These are phyloP conservation scores for Epicauta chinensis DNA, from an alignment of 1,140 invertebrate genomes.

Conservation along the genomic window DNA sequence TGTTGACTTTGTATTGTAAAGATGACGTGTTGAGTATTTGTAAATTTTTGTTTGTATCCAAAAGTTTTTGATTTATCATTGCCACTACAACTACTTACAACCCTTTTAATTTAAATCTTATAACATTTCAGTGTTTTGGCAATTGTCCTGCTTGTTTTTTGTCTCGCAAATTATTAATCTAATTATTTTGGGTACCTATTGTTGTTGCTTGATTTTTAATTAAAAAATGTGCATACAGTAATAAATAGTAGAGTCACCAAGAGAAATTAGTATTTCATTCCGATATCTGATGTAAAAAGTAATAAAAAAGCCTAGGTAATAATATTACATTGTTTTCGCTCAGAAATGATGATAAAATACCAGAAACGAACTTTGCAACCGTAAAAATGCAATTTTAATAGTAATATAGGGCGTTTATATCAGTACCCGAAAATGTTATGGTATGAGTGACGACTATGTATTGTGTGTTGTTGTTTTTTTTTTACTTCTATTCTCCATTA, in stretches of 20 bases:
- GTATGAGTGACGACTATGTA: not conserved
- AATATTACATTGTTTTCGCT: constrained; percentile 32
- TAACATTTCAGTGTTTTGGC: too few relatives aligned
- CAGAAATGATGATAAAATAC: constrained; percentile 32
- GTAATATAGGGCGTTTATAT: constrained; percentile 21
- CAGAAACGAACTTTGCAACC: constrained; percentile 29
- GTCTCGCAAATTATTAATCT: not conserved
- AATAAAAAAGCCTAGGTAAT: constrained; percentile 26
- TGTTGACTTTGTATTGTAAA: constrained; percentile 23
- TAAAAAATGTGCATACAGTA: constrained; percentile 10
- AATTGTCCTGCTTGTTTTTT: not conserved
- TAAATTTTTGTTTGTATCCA: constrained; percentile 22
- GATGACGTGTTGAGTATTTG: constrained; percentile 24
- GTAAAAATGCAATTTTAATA: constrained; percentile 33
- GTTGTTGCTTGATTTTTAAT: constrained; percentile 7
- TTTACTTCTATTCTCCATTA: constrained; percentile 17
- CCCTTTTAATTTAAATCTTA: constrained; percentile 8
- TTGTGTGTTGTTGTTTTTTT: too few relatives aligned
- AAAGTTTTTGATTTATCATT: too few relatives aligned
- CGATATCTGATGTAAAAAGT: constrained; percentile 22
- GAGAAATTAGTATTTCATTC: constrained; percentile 27
- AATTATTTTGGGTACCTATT: not conserved
- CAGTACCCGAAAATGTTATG: constrained; percentile 14
- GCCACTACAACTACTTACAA: not conserved
- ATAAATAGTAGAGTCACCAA: constrained; percentile 12